A percentile compares a stretch with the other conserved stretches of the same genome.
Evolutionary conservation across 23 tunicate genomes (phyloP).

Genomic region (Styela clava): DNA sequence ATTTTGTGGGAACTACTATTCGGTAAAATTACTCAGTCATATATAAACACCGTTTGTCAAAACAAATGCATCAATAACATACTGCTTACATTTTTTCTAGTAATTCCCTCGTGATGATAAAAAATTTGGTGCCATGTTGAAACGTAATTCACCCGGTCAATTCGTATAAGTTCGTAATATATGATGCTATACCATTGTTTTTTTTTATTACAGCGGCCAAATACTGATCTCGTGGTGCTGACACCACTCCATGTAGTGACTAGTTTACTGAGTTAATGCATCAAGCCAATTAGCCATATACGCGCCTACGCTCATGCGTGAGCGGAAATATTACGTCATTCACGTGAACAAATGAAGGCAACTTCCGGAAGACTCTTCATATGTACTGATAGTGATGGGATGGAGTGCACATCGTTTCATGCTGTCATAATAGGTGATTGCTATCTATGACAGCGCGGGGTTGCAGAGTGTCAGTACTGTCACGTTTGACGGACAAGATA

Average conservation of each 20-base stretch:
- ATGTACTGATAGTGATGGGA: neutral
- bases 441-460: neutral
- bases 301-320: conserved; percentile 6
- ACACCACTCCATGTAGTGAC: neutral
- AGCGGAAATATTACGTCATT: conserved; percentile 19
- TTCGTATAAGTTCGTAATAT: too few relatives aligned
- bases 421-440: neutral
- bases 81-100: too few relatives aligned
- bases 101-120: too few relatives aligned
- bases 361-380: conserved; percentile 3
- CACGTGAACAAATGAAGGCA: conserved; percentile 19
- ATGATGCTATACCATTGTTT: neutral
- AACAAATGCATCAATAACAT: too few relatives aligned
- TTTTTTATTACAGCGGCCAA: too few relatives aligned
- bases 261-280: neutral
- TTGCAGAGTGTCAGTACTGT: neutral
- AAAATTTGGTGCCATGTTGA: too few relatives aligned
- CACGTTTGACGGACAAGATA: neutral
- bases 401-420: neutral
- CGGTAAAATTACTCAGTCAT: too few relatives aligned
- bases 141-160: too few relatives aligned
- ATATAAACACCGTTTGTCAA: too few relatives aligned
- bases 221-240: neutral
- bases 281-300: neutral
- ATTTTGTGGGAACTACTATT: too few relatives aligned